These are phyloP conservation scores for Chalcosyrphus nemorum DNA, from an alignment of 2,888 invertebrate species.

Conservation along the genomic window DNA sequence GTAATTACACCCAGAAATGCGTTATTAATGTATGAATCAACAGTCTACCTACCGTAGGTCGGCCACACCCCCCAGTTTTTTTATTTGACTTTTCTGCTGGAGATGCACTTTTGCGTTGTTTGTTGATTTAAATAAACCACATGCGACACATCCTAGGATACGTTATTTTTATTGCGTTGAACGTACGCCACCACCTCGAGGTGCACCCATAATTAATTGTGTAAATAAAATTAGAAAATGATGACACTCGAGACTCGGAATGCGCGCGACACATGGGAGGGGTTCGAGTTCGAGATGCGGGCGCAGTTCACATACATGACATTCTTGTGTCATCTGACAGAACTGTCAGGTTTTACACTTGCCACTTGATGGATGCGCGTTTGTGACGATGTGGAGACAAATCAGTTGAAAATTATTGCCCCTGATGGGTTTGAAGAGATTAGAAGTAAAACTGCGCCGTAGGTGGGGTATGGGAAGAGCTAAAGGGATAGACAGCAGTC, in stretches of 20 bases:
- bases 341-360: not conserved
- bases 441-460: too few relatives aligned
- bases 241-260: constrained; percentile 23
- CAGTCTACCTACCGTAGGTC: not conserved
- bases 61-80: constrained; percentile 49
- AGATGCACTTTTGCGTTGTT: constrained; percentile 47
- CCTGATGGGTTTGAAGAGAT: too few relatives aligned
- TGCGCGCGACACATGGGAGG: constrained; percentile 19
- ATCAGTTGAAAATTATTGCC: too few relatives aligned
- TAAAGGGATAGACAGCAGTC: too few relatives aligned
- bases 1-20: constrained; percentile 61
- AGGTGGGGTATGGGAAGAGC: too few relatives aligned
- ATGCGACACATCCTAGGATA: constrained; percentile 25
- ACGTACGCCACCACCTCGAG: constrained; percentile 7
- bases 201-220: constrained; percentile 51
- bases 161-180: constrained; percentile 32
- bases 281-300: not conserved
- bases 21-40: constrained; percentile 62
- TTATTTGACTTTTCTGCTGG: constrained; percentile 54
- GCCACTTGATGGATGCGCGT: too few relatives aligned
- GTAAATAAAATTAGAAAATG: constrained; percentile 43
- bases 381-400: too few relatives aligned
- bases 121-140: not conserved
- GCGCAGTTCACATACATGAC: not conserved
- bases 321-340: not conserved